Conservation (phyloP, 2,888 invertebrate genomes). For the Meteorus cinctellus region DNA sequence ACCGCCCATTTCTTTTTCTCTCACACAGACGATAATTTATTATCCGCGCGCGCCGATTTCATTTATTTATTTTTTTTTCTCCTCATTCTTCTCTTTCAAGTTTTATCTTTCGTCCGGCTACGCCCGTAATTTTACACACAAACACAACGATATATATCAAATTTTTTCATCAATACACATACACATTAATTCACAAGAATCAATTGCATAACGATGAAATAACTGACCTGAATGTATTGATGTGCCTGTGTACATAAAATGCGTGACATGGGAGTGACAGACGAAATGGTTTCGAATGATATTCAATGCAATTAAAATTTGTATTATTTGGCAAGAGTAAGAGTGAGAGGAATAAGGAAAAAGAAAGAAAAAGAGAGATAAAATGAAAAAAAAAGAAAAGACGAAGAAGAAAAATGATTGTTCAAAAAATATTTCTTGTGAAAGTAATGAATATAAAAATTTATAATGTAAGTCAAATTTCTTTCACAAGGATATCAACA, state of each 20-base stretch:
- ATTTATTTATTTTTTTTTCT: too few relatives aligned
- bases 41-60: background rate
- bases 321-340: background rate
- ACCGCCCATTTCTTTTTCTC: constrained; percentile 1
- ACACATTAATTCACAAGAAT: background rate
- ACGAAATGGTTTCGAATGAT: background rate
- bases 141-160: background rate
- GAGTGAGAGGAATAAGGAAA: background rate
- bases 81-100: too few relatives aligned
- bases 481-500: background rate
- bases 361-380: background rate
- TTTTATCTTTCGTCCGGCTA: background rate
- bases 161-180: background rate
- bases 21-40: background rate
- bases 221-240: constrained; percentile 3
- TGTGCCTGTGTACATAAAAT: background rate
- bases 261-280: background rate
- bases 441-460: too few relatives aligned
- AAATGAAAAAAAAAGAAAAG: background rate
- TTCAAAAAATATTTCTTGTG: background rate
- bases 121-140: background rate
- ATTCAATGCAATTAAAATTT: background rate
- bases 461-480: too few relatives aligned
- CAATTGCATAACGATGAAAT: background rate
- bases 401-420: too few relatives aligned